Conservation (phyloP, 1,140 invertebrate genomes). For the Drosophila watanabei region DNA sequence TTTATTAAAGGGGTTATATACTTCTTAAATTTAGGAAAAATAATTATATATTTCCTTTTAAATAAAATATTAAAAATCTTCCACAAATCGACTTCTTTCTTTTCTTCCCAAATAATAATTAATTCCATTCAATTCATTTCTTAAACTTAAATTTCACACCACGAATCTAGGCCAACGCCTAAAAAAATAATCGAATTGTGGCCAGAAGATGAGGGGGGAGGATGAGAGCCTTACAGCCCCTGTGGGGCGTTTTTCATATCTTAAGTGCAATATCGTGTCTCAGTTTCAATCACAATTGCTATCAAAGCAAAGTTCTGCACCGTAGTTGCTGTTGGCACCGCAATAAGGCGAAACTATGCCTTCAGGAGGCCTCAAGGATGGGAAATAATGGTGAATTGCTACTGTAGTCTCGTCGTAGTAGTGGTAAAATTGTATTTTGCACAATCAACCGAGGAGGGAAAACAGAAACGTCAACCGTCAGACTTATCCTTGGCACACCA, state of each 20-base stretch:
- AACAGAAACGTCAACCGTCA: conserved; percentile 45
- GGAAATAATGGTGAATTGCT: background rate
- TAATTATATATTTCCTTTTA: no score
- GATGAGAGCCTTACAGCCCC: conserved; percentile 2
- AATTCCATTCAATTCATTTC: background rate
- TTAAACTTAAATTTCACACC: background rate
- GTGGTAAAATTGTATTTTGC: conserved; percentile 51
- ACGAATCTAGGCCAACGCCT: conserved; percentile 11
- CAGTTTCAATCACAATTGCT: conserved; percentile 61
- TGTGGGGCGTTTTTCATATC: conserved; percentile 43
- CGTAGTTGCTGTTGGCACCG: conserved; percentile 45
- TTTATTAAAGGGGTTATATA: background rate
- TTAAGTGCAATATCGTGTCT: conserved; percentile 73
- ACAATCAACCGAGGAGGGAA: conserved; percentile 40
- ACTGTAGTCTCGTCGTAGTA: background rate
- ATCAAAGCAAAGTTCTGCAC: conserved; percentile 56
- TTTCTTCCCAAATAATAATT: background rate
- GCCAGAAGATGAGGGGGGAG: background rate
- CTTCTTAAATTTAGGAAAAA: no score
- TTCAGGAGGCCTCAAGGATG: conserved; percentile 26
- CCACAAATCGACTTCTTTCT: no score
- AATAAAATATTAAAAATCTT: no score
- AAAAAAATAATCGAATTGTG: conserved; percentile 29
- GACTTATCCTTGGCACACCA: conserved; percentile 40
- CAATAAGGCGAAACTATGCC: conserved; percentile 60